These are phyloP conservation scores for Nemopilema nomurai DNA, from an alignment of 30 jellyfish, hydroid and myxozoan species.

Conservation along the genomic window DNA sequence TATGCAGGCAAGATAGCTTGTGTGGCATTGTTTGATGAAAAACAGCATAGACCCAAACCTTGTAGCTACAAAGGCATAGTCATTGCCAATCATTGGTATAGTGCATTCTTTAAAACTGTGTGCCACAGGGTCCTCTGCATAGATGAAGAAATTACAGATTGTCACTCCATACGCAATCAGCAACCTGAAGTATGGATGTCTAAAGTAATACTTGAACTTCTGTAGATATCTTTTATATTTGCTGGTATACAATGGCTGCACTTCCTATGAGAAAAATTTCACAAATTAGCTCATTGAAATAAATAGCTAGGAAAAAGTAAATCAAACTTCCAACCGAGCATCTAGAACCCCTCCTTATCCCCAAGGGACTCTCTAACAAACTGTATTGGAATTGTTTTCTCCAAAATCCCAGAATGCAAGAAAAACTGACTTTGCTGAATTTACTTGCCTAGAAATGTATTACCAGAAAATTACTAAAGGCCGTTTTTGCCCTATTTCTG, in stretches of 20 bases:
- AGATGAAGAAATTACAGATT: constrained; percentile 79
- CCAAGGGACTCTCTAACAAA: too few relatives aligned
- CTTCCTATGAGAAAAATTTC: constrained; percentile 8
- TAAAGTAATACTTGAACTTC: constrained; percentile 59
- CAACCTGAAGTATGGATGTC: constrained; percentile 83
- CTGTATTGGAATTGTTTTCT: too few relatives aligned
- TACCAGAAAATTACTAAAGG: too few relatives aligned
- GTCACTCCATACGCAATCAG: constrained; percentile 89
- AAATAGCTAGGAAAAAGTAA: constrained; percentile 14
- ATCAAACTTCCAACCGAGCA: too few relatives aligned
- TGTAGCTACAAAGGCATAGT: constrained; percentile 80
- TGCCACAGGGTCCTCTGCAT: constrained; percentile 98
- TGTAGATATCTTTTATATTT: constrained; percentile 23
- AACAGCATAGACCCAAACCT: too few relatives aligned
- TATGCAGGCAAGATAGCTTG: too few relatives aligned
- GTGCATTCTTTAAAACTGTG: constrained; percentile 81
- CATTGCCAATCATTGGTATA: constrained; percentile 83
- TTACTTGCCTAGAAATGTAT: too few relatives aligned
- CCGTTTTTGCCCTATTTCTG: too few relatives aligned
- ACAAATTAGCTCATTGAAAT: neutral
- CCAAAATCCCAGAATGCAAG: too few relatives aligned
- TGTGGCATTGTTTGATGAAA: too few relatives aligned
- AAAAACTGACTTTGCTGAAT: too few relatives aligned
- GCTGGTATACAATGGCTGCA: constrained; percentile 42
- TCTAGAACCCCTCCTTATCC: too few relatives aligned